Evolutionary conservation across 2,797 vertebrate genomes (phyloP).

Genomic region (Poeciliopsis turneri): DNA sequence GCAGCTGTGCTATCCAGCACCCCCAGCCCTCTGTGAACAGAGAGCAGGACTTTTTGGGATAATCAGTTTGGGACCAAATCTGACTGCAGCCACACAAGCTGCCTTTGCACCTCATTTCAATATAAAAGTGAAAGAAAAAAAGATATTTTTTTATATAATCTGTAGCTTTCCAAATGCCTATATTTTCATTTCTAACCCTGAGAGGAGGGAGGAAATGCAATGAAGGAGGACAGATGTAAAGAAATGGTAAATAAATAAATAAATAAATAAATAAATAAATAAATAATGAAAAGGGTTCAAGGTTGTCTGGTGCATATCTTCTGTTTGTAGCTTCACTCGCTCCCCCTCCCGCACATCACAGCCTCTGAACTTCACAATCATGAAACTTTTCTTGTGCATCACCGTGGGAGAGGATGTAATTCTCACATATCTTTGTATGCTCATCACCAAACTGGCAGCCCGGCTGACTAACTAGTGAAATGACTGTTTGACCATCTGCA

Average conservation of each 20-base stretch:
- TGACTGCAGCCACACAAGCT: constrained; percentile 72
- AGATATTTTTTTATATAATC: constrained; percentile 78
- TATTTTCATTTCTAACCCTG: constrained; percentile 60
- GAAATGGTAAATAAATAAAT: constrained; percentile 28
- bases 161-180: constrained; percentile 74
- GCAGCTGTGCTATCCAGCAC: constrained; percentile 75
- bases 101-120: constrained; percentile 80
- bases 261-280: neutral
- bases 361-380: constrained; percentile 74
- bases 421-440: constrained; percentile 67
- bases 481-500: constrained; percentile 73
- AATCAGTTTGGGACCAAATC: constrained; percentile 79
- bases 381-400: constrained; percentile 66
- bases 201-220: constrained; percentile 64
- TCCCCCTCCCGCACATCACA: constrained; percentile 59
- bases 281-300: constrained; percentile 61
- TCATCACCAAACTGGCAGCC: constrained; percentile 59
- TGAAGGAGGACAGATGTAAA: constrained; percentile 62
- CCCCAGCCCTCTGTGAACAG: constrained; percentile 74
- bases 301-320: constrained; percentile 74
- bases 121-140: constrained; percentile 76
- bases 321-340: constrained; percentile 46
- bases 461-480: constrained; percentile 64
- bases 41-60: constrained; percentile 79
- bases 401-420: constrained; percentile 70